A percentile compares a stretch with the other conserved stretches of the same genome.
These are phyloP conservation scores for Actinia equina DNA, from an alignment of 64 coral and sea anemone species.

Conservation along the genomic window DNA sequence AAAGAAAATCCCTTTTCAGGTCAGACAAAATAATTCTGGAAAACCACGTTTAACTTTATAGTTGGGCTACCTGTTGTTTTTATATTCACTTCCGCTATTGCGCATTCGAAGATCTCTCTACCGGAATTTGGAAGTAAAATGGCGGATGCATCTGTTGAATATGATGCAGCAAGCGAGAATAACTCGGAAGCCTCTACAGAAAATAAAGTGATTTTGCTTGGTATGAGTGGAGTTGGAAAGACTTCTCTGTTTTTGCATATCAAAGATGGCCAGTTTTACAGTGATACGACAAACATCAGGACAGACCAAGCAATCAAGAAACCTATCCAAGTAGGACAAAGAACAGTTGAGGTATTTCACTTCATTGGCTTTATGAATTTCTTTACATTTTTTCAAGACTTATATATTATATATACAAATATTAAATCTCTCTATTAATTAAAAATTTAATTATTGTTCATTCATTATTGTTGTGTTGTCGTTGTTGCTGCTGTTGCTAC, in stretches of 20 bases:
- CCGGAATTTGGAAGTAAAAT: background rate
- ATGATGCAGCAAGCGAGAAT: background rate
- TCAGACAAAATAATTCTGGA: too few species aligned
- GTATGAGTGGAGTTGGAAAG: conserved; percentile 21
- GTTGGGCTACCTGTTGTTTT: background rate
- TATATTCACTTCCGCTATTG: background rate
- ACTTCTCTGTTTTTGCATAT: background rate
- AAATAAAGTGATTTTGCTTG: conserved; percentile 22
- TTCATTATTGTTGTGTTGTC: too few species aligned
- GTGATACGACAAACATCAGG: background rate
- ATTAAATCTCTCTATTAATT: too few species aligned
- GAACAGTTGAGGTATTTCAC: background rate
- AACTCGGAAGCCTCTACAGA: background rate
- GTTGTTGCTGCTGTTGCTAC: too few species aligned
- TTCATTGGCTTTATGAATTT: too few species aligned
- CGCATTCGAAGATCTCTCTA: too few species aligned
- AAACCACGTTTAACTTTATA: too few species aligned
- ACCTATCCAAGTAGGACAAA: background rate
- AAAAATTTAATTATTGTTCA: too few species aligned
- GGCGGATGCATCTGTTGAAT: background rate
- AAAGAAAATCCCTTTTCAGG: too few species aligned
- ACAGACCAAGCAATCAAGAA: background rate
- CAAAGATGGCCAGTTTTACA: background rate
- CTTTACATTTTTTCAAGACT: too few species aligned
- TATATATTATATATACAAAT: too few species aligned